phyloP scores from a whole-genome alignment of 2,113 vertebrate genomes.

The Oenanthe oenanthe region DNA sequence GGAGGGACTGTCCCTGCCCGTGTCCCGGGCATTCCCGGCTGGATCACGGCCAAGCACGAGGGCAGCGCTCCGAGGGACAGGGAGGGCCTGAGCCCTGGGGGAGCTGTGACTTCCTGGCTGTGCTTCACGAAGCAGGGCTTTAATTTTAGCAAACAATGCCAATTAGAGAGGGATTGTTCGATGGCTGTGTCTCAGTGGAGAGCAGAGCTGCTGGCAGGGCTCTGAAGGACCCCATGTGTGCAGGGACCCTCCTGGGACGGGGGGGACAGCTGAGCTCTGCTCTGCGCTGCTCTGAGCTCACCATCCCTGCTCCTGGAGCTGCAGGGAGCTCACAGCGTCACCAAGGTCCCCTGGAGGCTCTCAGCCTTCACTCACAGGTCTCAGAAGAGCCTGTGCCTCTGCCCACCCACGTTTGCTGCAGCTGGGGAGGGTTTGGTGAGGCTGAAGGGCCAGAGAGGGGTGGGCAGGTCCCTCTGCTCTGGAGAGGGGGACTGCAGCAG shows the following conservation, averaged over 20 bases:
- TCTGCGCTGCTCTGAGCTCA: not conserved
- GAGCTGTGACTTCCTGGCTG: not conserved
- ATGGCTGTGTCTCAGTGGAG: not conserved
- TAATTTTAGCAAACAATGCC: constrained; percentile 61
- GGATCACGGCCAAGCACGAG: not conserved
- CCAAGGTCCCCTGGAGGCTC: not conserved
- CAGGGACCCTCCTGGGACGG: not conserved
- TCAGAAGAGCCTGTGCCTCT: not conserved
- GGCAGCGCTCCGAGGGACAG: not conserved
- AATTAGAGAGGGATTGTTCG: constrained; percentile 45
- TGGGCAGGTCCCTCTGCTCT: not conserved
- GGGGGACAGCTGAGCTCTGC: not conserved
- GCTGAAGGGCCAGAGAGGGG: not conserved
- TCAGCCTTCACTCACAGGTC: not conserved
- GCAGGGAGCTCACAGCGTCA: not conserved
- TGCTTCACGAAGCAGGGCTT: not conserved
- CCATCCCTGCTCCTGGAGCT: not conserved
- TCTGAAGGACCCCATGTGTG: not conserved
- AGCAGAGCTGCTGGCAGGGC: not conserved
- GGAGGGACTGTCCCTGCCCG: not conserved
- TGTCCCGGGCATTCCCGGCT: not conserved
- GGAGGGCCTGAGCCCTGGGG: not conserved
- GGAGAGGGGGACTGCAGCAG: not conserved
- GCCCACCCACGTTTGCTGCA: not conserved
- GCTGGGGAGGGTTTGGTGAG: not conserved